These are phyloP conservation scores for Lutraria rhynchaena DNA, from an alignment of 1,140 invertebrate species.

Conservation along the genomic window DNA sequence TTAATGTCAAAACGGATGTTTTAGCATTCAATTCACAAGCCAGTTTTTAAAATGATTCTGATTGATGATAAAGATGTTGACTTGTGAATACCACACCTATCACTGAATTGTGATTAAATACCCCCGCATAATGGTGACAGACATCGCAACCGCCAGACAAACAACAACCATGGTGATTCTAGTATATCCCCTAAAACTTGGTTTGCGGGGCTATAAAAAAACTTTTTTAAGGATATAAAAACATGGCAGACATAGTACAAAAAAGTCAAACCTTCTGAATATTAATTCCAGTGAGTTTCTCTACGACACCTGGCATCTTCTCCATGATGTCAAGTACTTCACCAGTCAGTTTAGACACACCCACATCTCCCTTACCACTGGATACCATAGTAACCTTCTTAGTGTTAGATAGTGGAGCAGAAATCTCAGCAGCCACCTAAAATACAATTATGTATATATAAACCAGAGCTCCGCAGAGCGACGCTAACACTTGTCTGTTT, in stretches of 20 bases:
- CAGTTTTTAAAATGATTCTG: too few species aligned
- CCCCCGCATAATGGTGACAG: background rate
- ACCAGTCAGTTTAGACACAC: conserved; percentile 95
- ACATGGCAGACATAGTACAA: background rate
- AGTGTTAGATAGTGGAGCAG: conserved; percentile 94
- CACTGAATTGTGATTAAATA: background rate
- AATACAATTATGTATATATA: too few species aligned
- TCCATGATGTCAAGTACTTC: conserved; percentile 96
- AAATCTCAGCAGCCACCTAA: conserved; percentile 96
- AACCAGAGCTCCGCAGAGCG: too few species aligned
- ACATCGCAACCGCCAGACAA: background rate
- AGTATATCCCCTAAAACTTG: background rate
- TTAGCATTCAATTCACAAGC: too few species aligned
- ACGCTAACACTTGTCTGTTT: too few species aligned
- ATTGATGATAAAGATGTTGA: too few species aligned
- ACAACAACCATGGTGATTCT: background rate
- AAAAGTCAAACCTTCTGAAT: conserved; percentile 84
- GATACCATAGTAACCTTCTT: conserved; percentile 98
- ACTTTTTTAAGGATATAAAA: background rate
- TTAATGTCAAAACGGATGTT: too few species aligned
- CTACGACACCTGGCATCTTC: conserved; percentile 94
- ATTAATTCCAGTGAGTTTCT: conserved; percentile 95
- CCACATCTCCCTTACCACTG: conserved; percentile 94
- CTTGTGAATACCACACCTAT: too few species aligned
- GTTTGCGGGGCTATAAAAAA: too few species aligned